phyloP scores from a whole-genome alignment of 2,888 invertebrate species.

The Drosophila merina region DNA sequence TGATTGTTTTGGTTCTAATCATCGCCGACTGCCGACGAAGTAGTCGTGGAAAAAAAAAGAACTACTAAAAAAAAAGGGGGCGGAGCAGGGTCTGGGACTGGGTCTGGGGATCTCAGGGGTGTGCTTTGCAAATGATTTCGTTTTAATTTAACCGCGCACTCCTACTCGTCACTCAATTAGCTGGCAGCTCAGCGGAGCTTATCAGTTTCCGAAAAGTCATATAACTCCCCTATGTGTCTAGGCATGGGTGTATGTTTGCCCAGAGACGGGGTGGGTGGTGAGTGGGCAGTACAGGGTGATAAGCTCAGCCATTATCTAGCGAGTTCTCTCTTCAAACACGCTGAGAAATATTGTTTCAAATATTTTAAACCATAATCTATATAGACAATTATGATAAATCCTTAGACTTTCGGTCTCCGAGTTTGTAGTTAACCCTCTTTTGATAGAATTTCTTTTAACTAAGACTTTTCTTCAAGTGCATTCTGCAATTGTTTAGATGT shows the following conservation, averaged over 20 bases:
- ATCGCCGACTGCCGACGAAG: slow-evolving; percentile 80
- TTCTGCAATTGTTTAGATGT: slow-evolving; percentile 21
- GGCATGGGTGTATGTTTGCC: slow-evolving; percentile 17
- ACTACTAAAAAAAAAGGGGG: slow-evolving; percentile 4
- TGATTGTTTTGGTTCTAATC: slow-evolving; percentile 82
- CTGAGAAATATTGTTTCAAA: neutral
- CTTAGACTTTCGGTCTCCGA: neutral
- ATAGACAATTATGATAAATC: neutral
- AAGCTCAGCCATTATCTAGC: slow-evolving; percentile 61
- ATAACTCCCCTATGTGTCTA: slow-evolving; percentile 50
- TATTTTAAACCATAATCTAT: too few species aligned
- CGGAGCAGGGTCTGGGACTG: neutral
- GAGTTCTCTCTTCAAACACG: slow-evolving; percentile 8
- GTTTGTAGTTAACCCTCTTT: too few species aligned
- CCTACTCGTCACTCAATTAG: slow-evolving; percentile 52
- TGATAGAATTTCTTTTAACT: too few species aligned
- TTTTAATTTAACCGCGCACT: slow-evolving; percentile 74
- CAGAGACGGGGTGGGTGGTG: slow-evolving; percentile 13
- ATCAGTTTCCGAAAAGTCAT: slow-evolving; percentile 69
- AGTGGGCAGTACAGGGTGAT: slow-evolving; percentile 43
- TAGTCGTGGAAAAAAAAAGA: slow-evolving; percentile 51
- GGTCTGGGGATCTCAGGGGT: slow-evolving; percentile 28
- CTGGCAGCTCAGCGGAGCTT: slow-evolving; percentile 38
- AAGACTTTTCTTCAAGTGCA: slow-evolving; percentile 6
- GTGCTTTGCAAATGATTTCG: slow-evolving; percentile 76